Base-by-base conservation (phyloP, 2,888 invertebrate genomes). In the Erpobdella octoculata region DNA sequence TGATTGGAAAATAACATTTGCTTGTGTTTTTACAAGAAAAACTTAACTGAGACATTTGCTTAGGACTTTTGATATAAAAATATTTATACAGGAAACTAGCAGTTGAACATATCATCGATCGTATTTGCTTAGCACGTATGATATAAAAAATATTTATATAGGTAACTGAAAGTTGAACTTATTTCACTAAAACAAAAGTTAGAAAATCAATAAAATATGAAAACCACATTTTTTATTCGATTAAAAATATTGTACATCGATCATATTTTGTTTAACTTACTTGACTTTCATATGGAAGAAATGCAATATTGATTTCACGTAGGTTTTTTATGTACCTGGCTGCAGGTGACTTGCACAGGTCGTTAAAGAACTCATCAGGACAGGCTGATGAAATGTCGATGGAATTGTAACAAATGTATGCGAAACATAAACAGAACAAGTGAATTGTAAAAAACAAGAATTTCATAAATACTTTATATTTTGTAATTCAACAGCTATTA, bases 291-390 rank as follows among this genome's bases (percentile, higher is more conserved):
- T 90, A 90, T 78, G 94, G 91, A 83, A 93, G 87, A 86, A 92
- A 93, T 82, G 93, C 91, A 83, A 93, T 91, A 89, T 94, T 93
- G 87, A 94, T 92, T 88, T 94, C 94, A 88, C 91, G 92, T 85
- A 92, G 87, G 78, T 91, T 90, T 88, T 90, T 90, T 84, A 93
- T 89, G 86, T 87, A 89, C 86, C 90, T 91, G 84, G 90, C 88
- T 84, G 89, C 87, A 79, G 85, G 85, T 82, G 89, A 88, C 84
- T 89, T 89, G 83, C 89, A 88, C 83, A 94, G 86, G 83, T 89
- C 88, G 84, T 91, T 90, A 87, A 94, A 92, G 81, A 92, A 86
- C 81, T 88, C 88, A 85, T 92, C 91, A 33, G 92, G 92, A 85
- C 93, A 92, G 78, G 92, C 81, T 84, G 78, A 37, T 71, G n/a